Evolutionary conservation across 2,888 invertebrate species (phyloP).

Genomic region (Apotomis capreana): DNA sequence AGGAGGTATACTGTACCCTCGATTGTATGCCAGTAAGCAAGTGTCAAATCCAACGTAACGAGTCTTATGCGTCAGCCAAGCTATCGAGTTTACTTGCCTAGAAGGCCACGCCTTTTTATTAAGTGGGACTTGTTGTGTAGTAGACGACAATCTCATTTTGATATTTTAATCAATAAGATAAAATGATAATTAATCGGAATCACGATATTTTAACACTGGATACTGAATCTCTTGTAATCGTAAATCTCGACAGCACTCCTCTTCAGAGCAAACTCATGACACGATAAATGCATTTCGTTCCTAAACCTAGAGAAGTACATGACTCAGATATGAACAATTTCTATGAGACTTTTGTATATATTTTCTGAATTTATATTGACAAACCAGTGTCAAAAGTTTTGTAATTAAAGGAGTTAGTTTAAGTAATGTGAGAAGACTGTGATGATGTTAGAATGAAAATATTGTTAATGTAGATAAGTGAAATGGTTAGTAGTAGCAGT

Average conservation of each 20-base stretch:
- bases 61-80: slow-evolving; percentile 33
- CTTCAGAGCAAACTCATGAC: slow-evolving; percentile 43
- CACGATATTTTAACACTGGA: slow-evolving; percentile 36
- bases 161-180: slow-evolving; percentile 29
- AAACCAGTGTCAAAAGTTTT: slow-evolving; percentile 44
- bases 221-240: slow-evolving; percentile 33
- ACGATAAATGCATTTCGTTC: slow-evolving; percentile 45
- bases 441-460: slow-evolving; percentile 73
- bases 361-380: slow-evolving; percentile 43
- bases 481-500: slow-evolving; percentile 56
- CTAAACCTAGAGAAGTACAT: slow-evolving; percentile 39
- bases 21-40: slow-evolving; percentile 6
- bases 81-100: slow-evolving; percentile 30
- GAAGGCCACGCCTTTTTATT: slow-evolving; percentile 17
- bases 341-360: slow-evolving; percentile 44
- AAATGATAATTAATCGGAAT: slow-evolving; percentile 34
- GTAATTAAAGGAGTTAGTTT: slow-evolving; percentile 55
- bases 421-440: slow-evolving; percentile 81
- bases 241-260: slow-evolving; percentile 31
- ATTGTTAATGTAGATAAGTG: slow-evolving; percentile 60
- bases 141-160: slow-evolving; percentile 47
- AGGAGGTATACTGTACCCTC: not conserved
- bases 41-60: slow-evolving; percentile 33
- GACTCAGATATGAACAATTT: slow-evolving; percentile 43
- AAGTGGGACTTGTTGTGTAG: slow-evolving; percentile 12